Evolutionary conservation across 2,888 invertebrate genomes (phyloP), one percentile per base, ranked within the genome.

Genomic region (Pristionchus japonicus): DNA sequence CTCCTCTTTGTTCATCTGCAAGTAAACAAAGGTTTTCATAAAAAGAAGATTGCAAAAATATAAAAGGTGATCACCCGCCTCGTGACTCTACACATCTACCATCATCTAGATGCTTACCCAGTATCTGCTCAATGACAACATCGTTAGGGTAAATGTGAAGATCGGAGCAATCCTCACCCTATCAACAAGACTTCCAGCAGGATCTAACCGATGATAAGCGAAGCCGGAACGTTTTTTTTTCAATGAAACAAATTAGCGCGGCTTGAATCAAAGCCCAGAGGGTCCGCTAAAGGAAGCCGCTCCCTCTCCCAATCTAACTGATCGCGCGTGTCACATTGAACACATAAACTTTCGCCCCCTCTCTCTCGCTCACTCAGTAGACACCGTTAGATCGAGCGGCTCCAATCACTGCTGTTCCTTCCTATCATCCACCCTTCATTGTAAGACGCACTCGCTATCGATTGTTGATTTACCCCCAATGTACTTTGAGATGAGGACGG

Each of bases 1-100:
- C 52, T 94, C 94, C 67, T 94, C 94, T 88, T 92, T 93, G 88
- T 89, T 90, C 47, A 92, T 90, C 92, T 92, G 86, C 37, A 90
- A 87, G 20, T 7, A 27, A 4, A 40, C 2, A 31, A n/a, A 52
- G n/a, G n/a, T n/a, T n/a, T n/a, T n/a, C n/a, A n/a, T n/a, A n/a
- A 52, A 6, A 82, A 31, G 4, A 49, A 82, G 4, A 47, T 27
- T 13, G 37, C 3, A 27, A 67, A 20, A 27, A 31, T 67, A 31
- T 13, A 43, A 43, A 43, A 43, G 43, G 43, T 43, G 43, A 43
- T 43, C 43, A 43, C 43, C 43, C 43, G 43, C n/a, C n/a, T n/a
- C n/a, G n/a, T n/a, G n/a, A n/a, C n/a, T n/a, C n/a, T n/a, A n/a
- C n/a, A n/a, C n/a, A n/a, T n/a, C n/a, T n/a, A n/a, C n/a, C n/a